Base-by-base conservation (phyloP, 2,113 vertebrate genomes). In the Ginglymostoma cirratum region DNA sequence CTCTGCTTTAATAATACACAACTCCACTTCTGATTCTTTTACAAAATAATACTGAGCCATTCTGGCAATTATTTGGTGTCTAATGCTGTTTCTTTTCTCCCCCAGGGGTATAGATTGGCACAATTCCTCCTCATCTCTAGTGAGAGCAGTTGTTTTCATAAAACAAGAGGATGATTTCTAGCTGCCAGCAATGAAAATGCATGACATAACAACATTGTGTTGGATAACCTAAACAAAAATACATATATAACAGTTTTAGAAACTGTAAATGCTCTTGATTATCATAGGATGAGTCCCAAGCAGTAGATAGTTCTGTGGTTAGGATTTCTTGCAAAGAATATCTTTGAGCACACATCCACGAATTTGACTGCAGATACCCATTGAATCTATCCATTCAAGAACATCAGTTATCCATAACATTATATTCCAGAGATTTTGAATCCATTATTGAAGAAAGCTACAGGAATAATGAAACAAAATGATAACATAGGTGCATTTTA, bases 361-460 rank as follows among this genome's bases (percentile, higher is more conserved):
- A 42, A 95, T 95, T 27, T 95, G 67, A 48, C 38, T 27, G 34
- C 30, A 97, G 97, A 96, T 96, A 96, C 1, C 97, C 96, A 96
- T 96, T 97, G 95, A 95, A 96, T 55, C 52, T 72, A 96, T 97
- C 96, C 34, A 8, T 27, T 55, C 19, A 80, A 66, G n/a, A 96
- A 8, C 97, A 96, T 94, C 97, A 97, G 96, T 97, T 97, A 96
- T 98, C 97, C 14, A 96, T 96, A 6, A 96, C 96, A 55, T 97
- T 97, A 96, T 95, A 97, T 93, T 97, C 97, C 67, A 96, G 97
- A 96, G 97, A 96, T 14, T 23, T 97, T 42, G 97, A 97, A 96
- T 98, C 97, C 61, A 96, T 96, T 95, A 97, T 97, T 87, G 98
- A 97, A 94, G 98, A 98, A 55, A 97, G 97, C 98, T 98, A 48